Evolutionary conservation across 2,888 invertebrate species (phyloP), one percentile per base, ranked within the genome.

Genomic region (Beris chalybata): DNA sequence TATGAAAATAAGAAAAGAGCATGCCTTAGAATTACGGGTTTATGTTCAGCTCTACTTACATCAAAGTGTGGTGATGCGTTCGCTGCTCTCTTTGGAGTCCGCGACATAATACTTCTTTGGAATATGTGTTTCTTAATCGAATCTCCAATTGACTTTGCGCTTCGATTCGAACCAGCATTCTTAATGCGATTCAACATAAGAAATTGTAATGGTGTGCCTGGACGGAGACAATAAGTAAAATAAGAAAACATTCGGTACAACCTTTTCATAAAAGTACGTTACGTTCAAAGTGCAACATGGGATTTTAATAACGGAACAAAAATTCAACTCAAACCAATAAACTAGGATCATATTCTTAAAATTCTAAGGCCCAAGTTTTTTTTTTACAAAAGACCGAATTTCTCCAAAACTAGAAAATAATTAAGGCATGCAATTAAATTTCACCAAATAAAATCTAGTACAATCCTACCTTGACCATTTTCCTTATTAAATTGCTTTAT

Each of bases 401-500:
- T 52, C 29, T 52, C 52, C 52, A 52, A 52, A 52, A 29, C 52
- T 52, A 22, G 52, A 15, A 52, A 15, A 31, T 15, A 30, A 54
- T 30, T 4, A 54, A 54, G 12, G 4, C 15, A 22, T 31, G 22
- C 29, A 7, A 1, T 56, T 44, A 43, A 31, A 15, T 13, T 44
- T 52, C 43, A 13, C 55, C 56, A n/a, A 31, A 7, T 5, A 59
- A 30, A 22, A 45, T 50, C 7, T 29, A 13, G 45, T 22, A 30
- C 13, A 45, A 54, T 47, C 65, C 70, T 76, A 82, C 89, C 93
- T 73, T 90, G 89, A 69, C 93, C 93, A 77, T 93, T 94, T 79
- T 93, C 92, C 73, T 92, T 87, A 76, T 94, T 94, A 75, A 94
- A 93, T 76, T 93, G 92, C 76, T 93, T 93, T 55, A 95, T 89